Base-by-base conservation (phyloP, 2,888 invertebrate genomes). In the Conops quadrifasciatus region DNA sequence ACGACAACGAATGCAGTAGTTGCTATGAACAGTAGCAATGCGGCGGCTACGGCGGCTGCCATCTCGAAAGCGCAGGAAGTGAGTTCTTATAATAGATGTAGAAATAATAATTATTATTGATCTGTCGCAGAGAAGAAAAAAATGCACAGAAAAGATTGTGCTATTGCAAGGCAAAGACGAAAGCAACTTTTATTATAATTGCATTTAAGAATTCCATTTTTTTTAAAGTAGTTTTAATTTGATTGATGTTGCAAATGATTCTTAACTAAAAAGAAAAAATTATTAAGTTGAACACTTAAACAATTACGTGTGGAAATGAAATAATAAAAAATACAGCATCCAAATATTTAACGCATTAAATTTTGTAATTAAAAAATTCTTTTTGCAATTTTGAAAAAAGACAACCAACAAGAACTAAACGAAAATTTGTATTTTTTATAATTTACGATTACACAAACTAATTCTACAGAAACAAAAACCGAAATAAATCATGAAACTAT, bases 11-110 rank as follows among this genome's bases (percentile, higher is more conserved):
- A 75, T 71, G 74, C 78, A 59, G 78, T 82, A 45, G 47, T 15
- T 47, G 47, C 58, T 59, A 30, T 45, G 5, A 62, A 60, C 36
- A 60, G 49, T 88, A 86, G 87, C 87, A 67, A 68, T 51, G 89
- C 82, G 85, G 87, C 87, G 84, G 83, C 81, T 70, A 80, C 79
- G 36, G 79, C 79, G 70, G 79, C 82, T 74, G 85, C 85, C 70
- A 84, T 84, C 76, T 81, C 85, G 72, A 85, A 86, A 80, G 85
- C 86, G 78, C 86, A 86, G 83, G 85, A 85, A 83, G 85, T 85
- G 84, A 80, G 83, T 82, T 81, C 84, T 81, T 83, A 83, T 81
- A 79, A 83, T 83, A 83, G 84, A 82, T 83, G 80, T 83, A 83
- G 83, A 82, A 84, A 83, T 77, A 80, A 82, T 83, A 84, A 84